A percentile compares a stretch with the other conserved stretches of the same genome.
Evolutionary conservation across 2,113 vertebrate species (phyloP).

Genomic region (Pollachius pollachius): DNA sequence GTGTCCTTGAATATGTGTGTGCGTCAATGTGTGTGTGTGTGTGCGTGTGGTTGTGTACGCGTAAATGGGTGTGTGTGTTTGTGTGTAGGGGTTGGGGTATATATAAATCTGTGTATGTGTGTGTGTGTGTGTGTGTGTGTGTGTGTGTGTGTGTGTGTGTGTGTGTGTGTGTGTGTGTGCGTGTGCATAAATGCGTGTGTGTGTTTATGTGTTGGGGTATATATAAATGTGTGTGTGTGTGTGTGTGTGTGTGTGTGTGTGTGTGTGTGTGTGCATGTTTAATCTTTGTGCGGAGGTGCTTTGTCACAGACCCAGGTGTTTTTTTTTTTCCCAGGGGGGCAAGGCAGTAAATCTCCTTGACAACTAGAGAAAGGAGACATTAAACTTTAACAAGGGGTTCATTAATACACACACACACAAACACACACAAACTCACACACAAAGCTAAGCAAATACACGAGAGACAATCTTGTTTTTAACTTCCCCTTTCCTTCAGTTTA

Average conservation of each 20-base stretch:
- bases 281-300: conserved; percentile 2
- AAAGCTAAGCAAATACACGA: too few species aligned
- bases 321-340: conserved; percentile 36
- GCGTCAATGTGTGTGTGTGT: background rate
- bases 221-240: conserved; percentile 1
- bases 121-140: background rate
- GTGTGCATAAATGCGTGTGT: conserved; percentile 1
- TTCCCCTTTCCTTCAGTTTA: too few species aligned
- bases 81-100: background rate
- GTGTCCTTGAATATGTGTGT: background rate
- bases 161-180: background rate
- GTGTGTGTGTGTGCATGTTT: background rate
- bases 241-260: background rate
- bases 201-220: conserved; percentile 1
- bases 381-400: conserved; percentile 68
- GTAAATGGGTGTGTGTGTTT: conserved; percentile 7
- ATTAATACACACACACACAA: conserved; percentile 44
- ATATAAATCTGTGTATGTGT: background rate
- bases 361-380: conserved; percentile 62
- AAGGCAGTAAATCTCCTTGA: conserved; percentile 58
- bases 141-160: conserved; percentile 5
- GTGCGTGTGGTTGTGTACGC: conserved; percentile 1
- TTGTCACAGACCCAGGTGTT: conserved; percentile 11
- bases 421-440: conserved; percentile 11
- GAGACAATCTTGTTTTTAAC: too few species aligned